phyloP scores from a whole-genome alignment of 2,113 vertebrate genomes.

The Synodontis membranacea region DNA sequence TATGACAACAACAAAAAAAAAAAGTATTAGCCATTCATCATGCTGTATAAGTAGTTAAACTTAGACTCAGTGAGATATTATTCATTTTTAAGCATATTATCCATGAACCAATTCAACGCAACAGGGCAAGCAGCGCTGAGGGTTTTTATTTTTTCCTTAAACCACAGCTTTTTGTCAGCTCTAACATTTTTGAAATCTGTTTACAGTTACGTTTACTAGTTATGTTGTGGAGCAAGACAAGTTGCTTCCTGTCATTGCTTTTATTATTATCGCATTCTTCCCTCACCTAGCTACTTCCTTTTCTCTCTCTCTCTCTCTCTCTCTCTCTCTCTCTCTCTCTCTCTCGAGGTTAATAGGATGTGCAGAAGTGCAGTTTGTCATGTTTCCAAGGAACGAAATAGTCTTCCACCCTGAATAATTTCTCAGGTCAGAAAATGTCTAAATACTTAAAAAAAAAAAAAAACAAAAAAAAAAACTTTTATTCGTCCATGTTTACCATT shows the following conservation, averaged over 20 bases:
- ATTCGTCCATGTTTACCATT: neutral
- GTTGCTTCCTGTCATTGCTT: neutral
- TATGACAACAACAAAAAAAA: neutral
- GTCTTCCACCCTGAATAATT: neutral
- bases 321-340: neutral
- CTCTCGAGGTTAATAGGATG: neutral
- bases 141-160: neutral
- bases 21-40: neutral
- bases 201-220: neutral
- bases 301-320: neutral
- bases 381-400: neutral
- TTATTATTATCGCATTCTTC: neutral
- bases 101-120: neutral
- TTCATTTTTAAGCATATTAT: neutral
- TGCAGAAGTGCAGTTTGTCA: neutral
- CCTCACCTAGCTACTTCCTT: neutral
- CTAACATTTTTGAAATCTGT: constrained; percentile 2
- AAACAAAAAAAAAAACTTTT: too few species aligned
- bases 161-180: neutral
- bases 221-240: neutral
- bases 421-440: neutral
- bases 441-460: too few species aligned
- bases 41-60: neutral
- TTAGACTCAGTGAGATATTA: neutral
- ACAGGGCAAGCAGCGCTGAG: neutral